A percentile compares a stretch with the other conserved stretches of the same genome.
Evolutionary conservation across 1,140 invertebrate species (phyloP).

Genomic region (Muscidifurax raptorellus): DNA sequence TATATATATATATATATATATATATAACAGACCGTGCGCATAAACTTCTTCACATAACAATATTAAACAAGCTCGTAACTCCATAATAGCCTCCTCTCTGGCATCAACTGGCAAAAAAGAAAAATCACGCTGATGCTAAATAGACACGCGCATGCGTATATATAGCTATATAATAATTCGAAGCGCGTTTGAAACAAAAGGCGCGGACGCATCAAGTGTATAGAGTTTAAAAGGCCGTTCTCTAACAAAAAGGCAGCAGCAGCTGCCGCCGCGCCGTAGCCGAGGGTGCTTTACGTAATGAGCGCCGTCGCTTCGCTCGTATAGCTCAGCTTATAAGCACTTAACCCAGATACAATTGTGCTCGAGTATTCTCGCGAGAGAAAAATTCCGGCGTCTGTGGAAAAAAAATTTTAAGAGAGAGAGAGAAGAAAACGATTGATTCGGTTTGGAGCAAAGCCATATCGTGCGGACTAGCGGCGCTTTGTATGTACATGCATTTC

Average conservation of each 20-base stretch:
- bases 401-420: background rate
- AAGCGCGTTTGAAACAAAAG: background rate
- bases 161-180: background rate
- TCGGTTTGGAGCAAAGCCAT: too few species aligned
- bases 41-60: too few species aligned
- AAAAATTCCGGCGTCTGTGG: background rate
- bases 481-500: too few species aligned
- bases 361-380: background rate
- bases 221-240: background rate
- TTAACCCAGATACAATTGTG: conserved; percentile 18
- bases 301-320: background rate
- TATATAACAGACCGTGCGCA: too few species aligned
- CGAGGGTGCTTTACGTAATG: conserved; percentile 28
- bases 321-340: conserved; percentile 6
- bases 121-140: background rate
- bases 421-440: background rate
- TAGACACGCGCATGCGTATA: too few species aligned
- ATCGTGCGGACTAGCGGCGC: too few species aligned
- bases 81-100: too few species aligned
- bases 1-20: too few species aligned
- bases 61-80: too few species aligned
- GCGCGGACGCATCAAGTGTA: background rate
- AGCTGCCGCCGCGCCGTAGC: background rate
- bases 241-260: background rate
- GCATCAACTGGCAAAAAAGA: too few species aligned